Evolutionary conservation across 2,797 vertebrate genomes (phyloP).

Genomic region (Tauraco hartlaubi): DNA sequence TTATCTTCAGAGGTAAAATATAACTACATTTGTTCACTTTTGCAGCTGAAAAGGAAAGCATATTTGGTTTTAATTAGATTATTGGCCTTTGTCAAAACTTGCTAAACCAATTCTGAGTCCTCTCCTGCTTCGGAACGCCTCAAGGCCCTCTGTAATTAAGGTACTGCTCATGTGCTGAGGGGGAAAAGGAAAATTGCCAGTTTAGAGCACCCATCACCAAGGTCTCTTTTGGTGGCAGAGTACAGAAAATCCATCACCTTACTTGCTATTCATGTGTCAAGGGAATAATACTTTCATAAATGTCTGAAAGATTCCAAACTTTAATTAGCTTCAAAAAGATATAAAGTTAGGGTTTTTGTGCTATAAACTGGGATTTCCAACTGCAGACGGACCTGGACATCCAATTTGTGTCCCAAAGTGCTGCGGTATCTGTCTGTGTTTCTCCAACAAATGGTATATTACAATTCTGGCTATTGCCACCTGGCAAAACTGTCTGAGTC

Average conservation of each 20-base stretch:
- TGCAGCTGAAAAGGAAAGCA: neutral
- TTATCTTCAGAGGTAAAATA: neutral
- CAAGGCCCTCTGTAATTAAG: neutral
- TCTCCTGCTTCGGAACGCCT: neutral
- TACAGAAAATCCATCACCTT: neutral
- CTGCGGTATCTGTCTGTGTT: neutral
- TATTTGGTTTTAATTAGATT: neutral
- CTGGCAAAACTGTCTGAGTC: neutral
- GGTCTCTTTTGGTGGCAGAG: neutral
- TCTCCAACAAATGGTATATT: neutral
- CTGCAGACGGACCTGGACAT: neutral
- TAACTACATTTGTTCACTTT: neutral
- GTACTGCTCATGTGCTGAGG: accelerated
- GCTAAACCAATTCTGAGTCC: neutral
- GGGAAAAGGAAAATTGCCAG: neutral
- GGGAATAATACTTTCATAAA: neutral
- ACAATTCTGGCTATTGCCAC: neutral
- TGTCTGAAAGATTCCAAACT: neutral
- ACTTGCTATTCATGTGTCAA: neutral
- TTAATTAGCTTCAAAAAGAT: neutral
- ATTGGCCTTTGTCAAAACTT: neutral
- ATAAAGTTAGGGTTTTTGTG: neutral
- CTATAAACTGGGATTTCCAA: neutral
- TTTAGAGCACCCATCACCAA: neutral
- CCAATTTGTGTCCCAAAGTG: neutral